Percentiles rank a stretch among this genome's conserved stretches.
Conservation (phyloP, 2,888 invertebrate species). For the Galerucella nymphaeae region DNA sequence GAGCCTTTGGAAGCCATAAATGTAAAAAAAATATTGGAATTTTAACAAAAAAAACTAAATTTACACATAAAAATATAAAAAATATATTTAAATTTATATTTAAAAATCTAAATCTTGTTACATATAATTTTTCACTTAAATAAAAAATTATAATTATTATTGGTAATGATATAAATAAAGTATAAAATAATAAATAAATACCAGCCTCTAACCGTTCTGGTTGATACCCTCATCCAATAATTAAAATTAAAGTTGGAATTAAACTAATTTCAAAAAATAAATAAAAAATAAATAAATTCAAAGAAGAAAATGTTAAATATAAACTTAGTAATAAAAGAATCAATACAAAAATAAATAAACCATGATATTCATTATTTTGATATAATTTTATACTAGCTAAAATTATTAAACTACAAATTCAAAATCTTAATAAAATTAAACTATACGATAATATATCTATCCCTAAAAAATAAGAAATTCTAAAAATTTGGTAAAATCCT, state of each 20-base stretch:
- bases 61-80: too few species aligned
- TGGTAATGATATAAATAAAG: constrained; percentile 75
- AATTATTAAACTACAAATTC: constrained; percentile 72
- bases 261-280: constrained; percentile 77
- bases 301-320: constrained; percentile 69
- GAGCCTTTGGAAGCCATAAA: constrained; percentile 67
- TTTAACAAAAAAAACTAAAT: constrained; percentile 70
- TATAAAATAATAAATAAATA: constrained; percentile 78
- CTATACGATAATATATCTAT: constrained; percentile 69
- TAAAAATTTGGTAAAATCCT: constrained; percentile 61
- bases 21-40: constrained; percentile 77
- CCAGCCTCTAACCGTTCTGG: constrained; percentile 76
- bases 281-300: constrained; percentile 76
- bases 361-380: constrained; percentile 63
- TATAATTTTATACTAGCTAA: constrained; percentile 68
- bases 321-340: constrained; percentile 69
- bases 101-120: constrained; percentile 69
- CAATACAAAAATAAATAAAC: constrained; percentile 69
- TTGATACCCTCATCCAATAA: constrained; percentile 77
- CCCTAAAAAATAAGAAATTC: constrained; percentile 66
- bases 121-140: constrained; percentile 64
- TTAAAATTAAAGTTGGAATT: constrained; percentile 75
- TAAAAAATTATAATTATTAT: constrained; percentile 71
- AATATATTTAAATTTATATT: constrained; percentile 66
- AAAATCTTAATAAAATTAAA: constrained; percentile 70